phyloP scores from a whole-genome alignment of 2,888 invertebrate species.

The Chloroclystis v-ata region DNA sequence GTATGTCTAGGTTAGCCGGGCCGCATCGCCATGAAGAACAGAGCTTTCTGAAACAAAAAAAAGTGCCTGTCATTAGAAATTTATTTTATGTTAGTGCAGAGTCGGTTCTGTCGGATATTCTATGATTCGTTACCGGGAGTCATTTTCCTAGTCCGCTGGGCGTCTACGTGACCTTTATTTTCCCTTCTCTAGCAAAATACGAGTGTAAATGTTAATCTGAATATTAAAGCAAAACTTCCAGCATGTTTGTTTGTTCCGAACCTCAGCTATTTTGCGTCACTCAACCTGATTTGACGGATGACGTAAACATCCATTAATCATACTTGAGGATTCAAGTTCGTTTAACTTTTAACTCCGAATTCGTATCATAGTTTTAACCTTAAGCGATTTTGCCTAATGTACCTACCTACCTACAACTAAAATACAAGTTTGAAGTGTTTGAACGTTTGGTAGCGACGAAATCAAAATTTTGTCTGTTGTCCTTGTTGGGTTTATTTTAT shows the following conservation, averaged over 20 bases:
- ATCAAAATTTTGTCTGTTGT: not conserved
- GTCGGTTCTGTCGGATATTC: constrained; percentile 38
- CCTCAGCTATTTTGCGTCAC: not conserved
- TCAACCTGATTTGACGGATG: not conserved
- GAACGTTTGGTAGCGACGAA: too few species aligned
- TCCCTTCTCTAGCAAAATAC: constrained; percentile 30
- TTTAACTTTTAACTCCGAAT: too few species aligned
- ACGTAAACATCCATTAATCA: not conserved
- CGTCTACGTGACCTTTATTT: constrained; percentile 57
- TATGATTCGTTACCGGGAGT: constrained; percentile 41
- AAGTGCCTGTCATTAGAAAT: too few species aligned
- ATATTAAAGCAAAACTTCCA: not conserved
- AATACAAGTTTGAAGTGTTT: too few species aligned
- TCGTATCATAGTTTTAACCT: too few species aligned
- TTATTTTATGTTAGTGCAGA: too few species aligned
- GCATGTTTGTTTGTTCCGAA: not conserved
- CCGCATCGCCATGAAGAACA: too few species aligned
- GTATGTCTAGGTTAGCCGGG: too few species aligned
- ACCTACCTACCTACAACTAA: too few species aligned
- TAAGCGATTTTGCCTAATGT: too few species aligned
- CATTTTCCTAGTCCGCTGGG: constrained; percentile 51
- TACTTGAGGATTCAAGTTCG: too few species aligned
- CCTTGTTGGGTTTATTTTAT: constrained; percentile 10
- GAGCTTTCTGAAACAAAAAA: too few species aligned
- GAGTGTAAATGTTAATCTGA: not conserved